Conservation (phyloP, 2,888 invertebrate genomes). For the Lordiphosa fenestrarum region DNA sequence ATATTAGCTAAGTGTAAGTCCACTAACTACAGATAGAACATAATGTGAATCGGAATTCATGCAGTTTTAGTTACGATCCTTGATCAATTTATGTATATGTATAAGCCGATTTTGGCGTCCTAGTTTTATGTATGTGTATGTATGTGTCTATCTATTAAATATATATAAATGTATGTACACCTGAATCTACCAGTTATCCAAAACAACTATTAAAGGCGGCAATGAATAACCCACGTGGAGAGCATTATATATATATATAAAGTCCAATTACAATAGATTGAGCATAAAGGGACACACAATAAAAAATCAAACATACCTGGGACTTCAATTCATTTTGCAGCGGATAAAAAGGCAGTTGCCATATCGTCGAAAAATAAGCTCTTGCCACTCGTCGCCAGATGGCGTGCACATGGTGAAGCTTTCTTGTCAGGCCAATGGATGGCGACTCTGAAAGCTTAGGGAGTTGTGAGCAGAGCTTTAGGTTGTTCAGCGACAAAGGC, state of each 20-base stretch:
- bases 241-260: conserved; percentile 10
- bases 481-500: no score
- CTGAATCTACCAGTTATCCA: conserved; percentile 39
- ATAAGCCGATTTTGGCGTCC: conserved; percentile 53
- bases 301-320: conserved; percentile 49
- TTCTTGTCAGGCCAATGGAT: no score
- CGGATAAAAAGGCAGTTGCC: no score
- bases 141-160: conserved; percentile 21
- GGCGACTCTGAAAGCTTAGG: no score
- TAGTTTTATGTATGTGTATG: conserved; percentile 47
- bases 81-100: conserved; percentile 31
- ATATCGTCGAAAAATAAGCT: no score
- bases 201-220: conserved; percentile 1
- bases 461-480: no score
- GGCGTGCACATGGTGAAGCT: no score
- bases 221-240: conserved; percentile 22
- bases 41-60: no score
- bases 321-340: conserved; percentile 17
- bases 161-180: conserved; percentile 31
- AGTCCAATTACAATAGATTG: conserved; percentile 28
- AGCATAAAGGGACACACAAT: conserved; percentile 51
- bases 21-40: no score
- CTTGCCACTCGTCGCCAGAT: no score
- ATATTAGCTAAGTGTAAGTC: conserved; percentile 17
- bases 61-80: conserved; percentile 21